Conservation (phyloP, 2,113 vertebrate species). For the Leptobrachium leishanense region DNA sequence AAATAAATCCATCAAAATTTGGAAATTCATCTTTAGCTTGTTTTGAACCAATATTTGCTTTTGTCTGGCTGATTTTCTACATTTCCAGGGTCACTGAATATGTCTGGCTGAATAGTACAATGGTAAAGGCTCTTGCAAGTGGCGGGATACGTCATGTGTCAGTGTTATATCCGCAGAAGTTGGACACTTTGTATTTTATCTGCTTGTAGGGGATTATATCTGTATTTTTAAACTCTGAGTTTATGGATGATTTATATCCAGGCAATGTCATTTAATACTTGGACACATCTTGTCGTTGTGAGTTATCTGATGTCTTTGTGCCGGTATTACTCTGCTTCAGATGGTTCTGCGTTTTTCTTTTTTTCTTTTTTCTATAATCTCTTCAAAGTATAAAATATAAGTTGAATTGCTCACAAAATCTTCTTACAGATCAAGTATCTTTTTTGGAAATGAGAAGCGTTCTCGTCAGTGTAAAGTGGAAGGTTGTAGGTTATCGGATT, state of each 20-base stretch:
- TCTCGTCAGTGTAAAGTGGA: slow-evolving; percentile 7
- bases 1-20: too few species aligned
- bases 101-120: too few species aligned
- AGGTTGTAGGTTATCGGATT: slow-evolving; percentile 35
- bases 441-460: slow-evolving; percentile 19
- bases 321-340: neutral
- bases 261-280: neutral
- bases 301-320: neutral
- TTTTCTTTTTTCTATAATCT: neutral
- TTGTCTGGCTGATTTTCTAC: too few species aligned
- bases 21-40: too few species aligned
- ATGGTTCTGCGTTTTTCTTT: neutral
- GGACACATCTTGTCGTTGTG: neutral
- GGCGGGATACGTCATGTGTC: neutral
- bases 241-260: neutral
- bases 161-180: neutral
- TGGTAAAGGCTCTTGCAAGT: too few species aligned
- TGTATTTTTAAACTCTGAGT: neutral
- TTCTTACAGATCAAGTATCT: slow-evolving; percentile 10
- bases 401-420: neutral
- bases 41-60: too few species aligned
- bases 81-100: too few species aligned
- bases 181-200: too few species aligned
- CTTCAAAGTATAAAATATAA: neutral
- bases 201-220: neutral